Evolutionary conservation across 2,113 vertebrate genomes (phyloP), one percentile per base, ranked within the genome.

Genomic region (Corythornis madagascariensis): DNA sequence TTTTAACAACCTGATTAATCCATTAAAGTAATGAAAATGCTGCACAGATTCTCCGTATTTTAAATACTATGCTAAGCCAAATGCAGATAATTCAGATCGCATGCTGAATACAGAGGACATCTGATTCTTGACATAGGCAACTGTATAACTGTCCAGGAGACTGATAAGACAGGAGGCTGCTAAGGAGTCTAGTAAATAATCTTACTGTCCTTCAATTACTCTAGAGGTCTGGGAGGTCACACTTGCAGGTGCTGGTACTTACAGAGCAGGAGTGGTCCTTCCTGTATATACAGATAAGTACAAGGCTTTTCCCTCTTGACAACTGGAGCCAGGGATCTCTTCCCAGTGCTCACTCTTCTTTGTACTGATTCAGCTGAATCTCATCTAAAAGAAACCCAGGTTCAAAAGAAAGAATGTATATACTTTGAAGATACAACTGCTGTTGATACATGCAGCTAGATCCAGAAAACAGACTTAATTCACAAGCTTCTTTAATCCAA

Each of bases 261-360:
- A 66, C 0, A 1, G 11, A 73, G n/a, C 9, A 70, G 55, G 24
- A 84, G 17, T 31, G 1, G 15, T 76, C 19, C 16, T 83, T 72
- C 33, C 21, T 35, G 2, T 18, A 19, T 2, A 9, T 11, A 16
- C 29, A 78, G 19, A 14, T 40, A 31, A 67, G 19, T 10, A 72
- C 35, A 73, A 25, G 20, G 19, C 3, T 43, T 71, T 66, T 78
- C 5, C 28, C 7, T 78, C 6, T 5, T 64, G 16, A 8, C 21
- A 9, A 3, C 7, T 78, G 38, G 9, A 69, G 16, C 7, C 19
- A 59, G 18, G 6, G 3, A 1, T 6, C 6, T 87, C 12, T 28
- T 7, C 0, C 0, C 40, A 5, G 4, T 1, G 9, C 8, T 85
- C 18, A 33, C 11, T 0, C 0, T 35, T 78, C 2, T 1, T 50